Evolutionary conservation across 2,797 vertebrate species (phyloP).

Genomic region (Platalea minor): DNA sequence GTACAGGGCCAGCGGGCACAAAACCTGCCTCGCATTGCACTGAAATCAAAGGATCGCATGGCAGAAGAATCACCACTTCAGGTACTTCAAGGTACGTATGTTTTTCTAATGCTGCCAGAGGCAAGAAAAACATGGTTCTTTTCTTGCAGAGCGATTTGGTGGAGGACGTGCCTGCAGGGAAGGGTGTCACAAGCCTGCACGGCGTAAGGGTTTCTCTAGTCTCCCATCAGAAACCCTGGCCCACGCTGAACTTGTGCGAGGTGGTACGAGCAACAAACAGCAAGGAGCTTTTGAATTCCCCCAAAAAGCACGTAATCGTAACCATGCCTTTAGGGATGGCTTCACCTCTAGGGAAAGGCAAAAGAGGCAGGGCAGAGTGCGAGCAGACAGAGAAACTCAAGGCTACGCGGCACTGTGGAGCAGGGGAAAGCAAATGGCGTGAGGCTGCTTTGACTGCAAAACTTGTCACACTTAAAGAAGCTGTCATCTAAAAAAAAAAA

Average conservation of each 20-base stretch:
- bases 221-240: neutral
- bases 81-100: neutral
- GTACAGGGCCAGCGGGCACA: neutral
- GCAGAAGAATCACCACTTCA: neutral
- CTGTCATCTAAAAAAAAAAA: neutral
- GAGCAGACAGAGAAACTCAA: neutral
- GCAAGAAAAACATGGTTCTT: neutral
- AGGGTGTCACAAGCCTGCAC: too few species aligned
- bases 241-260: neutral
- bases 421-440: neutral
- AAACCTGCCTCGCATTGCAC: fast-evolving
- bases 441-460: neutral
- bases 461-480: neutral
- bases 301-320: neutral
- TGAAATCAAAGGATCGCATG: neutral
- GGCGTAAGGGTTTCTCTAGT: fast-evolving
- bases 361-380: neutral
- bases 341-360: neutral
- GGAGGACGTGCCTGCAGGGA: neutral
- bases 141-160: neutral
- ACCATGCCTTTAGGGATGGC: neutral
- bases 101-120: neutral
- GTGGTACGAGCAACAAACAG: neutral
- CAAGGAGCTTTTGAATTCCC: neutral
- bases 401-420: neutral